Conservation (phyloP, 2,797 vertebrate genomes). For the Podargus strigoides region DNA sequence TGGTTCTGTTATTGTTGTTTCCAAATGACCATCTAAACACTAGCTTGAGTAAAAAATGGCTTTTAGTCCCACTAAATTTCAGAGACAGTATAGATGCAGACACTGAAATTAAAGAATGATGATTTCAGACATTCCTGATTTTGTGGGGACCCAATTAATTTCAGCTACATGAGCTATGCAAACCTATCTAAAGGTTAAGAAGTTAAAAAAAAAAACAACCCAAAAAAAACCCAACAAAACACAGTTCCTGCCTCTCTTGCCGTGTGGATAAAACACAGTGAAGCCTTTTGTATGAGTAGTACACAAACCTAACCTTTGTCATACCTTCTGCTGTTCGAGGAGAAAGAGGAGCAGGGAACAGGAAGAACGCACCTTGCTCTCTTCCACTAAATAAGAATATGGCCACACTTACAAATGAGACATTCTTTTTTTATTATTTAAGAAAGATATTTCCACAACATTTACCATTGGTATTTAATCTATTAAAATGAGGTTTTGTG, state of each 20-base stretch:
- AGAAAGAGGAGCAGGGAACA: not conserved
- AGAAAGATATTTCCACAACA: not conserved
- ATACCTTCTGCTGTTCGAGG: not conserved
- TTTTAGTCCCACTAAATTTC: not conserved
- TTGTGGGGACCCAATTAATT: not conserved
- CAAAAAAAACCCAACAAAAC: not conserved
- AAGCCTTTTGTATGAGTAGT: not conserved
- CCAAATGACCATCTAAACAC: not conserved
- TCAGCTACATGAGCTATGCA: not conserved
- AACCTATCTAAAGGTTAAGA: not conserved
- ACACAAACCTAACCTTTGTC: not conserved
- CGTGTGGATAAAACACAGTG: not conserved
- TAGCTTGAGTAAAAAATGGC: not conserved
- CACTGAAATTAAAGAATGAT: not conserved
- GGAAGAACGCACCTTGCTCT: not conserved
- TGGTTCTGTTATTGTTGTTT: not conserved
- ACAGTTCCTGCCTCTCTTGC: not conserved
- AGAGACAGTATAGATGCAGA: not conserved
- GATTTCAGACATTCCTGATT: not conserved
- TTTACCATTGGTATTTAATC: not conserved
- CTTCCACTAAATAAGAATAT: not conserved
- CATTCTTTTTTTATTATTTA: not conserved
- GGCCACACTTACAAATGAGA: fast-evolving
- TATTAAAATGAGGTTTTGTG: not conserved
- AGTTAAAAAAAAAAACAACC: not conserved